These are phyloP conservation scores for Drosophila trichaetosa DNA, from an alignment of 2,888 invertebrate genomes.

Conservation along the genomic window DNA sequence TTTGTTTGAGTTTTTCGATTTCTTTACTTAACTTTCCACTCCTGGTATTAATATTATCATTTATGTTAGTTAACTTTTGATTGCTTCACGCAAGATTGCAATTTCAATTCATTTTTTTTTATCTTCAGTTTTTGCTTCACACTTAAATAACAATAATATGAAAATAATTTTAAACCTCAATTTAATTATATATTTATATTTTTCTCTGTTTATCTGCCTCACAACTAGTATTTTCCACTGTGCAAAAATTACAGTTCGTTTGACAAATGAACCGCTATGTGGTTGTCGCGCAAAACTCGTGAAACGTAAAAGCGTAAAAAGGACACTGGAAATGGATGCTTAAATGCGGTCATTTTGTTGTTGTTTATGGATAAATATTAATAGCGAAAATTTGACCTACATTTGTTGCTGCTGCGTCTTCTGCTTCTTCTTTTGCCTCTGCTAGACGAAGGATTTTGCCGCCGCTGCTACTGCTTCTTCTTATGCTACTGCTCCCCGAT, in stretches of 20 bases:
- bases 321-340: slow-evolving; percentile 15
- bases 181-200: not conserved
- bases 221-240: not conserved
- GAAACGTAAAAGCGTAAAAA: slow-evolving; percentile 34
- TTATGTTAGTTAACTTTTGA: not conserved
- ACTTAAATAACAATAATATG: not conserved
- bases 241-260: not conserved
- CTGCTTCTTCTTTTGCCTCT: slow-evolving; percentile 1
- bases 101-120: not conserved
- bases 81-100: not conserved
- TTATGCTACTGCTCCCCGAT: not conserved
- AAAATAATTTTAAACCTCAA: not conserved
- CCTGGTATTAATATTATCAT: not conserved
- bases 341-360: not conserved
- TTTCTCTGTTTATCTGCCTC: not conserved
- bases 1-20: not conserved
- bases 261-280: not conserved
- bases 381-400: slow-evolving; percentile 51
- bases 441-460: not conserved
- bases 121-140: not conserved
- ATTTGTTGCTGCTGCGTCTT: slow-evolving; percentile 40
- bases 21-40: not conserved
- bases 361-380: slow-evolving; percentile 19
- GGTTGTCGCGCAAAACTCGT: slow-evolving; percentile 12
- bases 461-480: slow-evolving; percentile 5